Evolutionary conservation across 2,888 invertebrate genomes (phyloP), one percentile per base, ranked within the genome.

Genomic region (Parasteatoda lunata): DNA sequence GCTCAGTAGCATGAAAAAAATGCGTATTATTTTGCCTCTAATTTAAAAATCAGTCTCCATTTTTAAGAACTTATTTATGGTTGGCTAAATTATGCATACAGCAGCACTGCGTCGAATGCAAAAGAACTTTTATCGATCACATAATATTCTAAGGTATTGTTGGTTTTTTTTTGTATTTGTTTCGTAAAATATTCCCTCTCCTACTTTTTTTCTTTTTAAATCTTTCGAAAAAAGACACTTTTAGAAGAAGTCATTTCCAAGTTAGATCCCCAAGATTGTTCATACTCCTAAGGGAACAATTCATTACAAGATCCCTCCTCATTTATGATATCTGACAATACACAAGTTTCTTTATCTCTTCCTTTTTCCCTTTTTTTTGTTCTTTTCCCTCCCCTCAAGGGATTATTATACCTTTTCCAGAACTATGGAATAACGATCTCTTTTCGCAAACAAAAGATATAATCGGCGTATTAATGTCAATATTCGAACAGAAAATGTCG

Each of bases 391-490:
- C 49, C 15, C 15, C 77, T 13, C 49, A 47, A 49, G 30, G 77
- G 68, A 68, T 77, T 68, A 77, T 70, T 48, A 70, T 77, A 52
- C 68, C n/a, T 51, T 13, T 45, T 52, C 68, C 66, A 51, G 66
- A 77, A 77, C 68, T 68, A 77, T 52, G 77, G 59, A 52, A 77
- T 45, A 68, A 51, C 77, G 66, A 77, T 78, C 70, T 69, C 69
- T 68, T 8, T 70, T 59, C 59, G 59, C 78, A 78, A 78, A 78
- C 78, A 78, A 78, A 78, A 78, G 78, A 70, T 70, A 59, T 78
- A 78, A 78, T 70, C 69, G 78, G n/a, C 4, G 78, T 70, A 78
- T 78, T 78, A 78, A 78, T 78, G 70, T 48, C 59, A 70, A 70
- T 78, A 59, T 59, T 48, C 15, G 47, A 64, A 76, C 30, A 51